Evolutionary conservation across 2,797 vertebrate species (phyloP), one percentile per base, ranked within the genome.

Genomic region (Florisuga fusca): DNA sequence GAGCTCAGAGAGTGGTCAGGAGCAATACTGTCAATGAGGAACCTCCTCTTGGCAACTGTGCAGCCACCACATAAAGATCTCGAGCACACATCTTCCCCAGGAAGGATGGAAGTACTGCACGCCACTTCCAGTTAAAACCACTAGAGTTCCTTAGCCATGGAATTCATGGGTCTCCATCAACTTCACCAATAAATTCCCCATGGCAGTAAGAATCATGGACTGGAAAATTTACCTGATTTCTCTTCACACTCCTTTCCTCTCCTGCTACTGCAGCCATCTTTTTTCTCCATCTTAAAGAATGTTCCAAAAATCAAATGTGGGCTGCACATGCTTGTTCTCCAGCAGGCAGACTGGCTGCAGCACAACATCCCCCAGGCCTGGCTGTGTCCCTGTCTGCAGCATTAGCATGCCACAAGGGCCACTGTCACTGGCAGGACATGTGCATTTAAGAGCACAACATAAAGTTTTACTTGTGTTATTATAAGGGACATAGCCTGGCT

Each of bases 291-390:
- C 88, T 48, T 62, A 55, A 78, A 90, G 86, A 77, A 43, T 0
- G 8, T 23, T 81, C 45, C 81, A 19, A 51, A 36, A 3, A 61
- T 3, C 14, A 17, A 57, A n/a, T 0, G 0, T 3, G n/a, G 88
- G 29, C 66, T 50, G 11, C 48, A 14, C 0, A 0, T 19, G 62
- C 71, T 45, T 73, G 62, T 33, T 76, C 85, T 90, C 58, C 22
- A 66, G 83, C 91, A 29, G 55, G 90, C 88, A 43, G 26, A 38
- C 54, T 10, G 74, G 20, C 20, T 11, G 31, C 18, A 3, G 51
- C n/a, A 23, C 6, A 0, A 54, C 0, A 0, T 33, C 33, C 38
- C 61, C 18, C 2, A 2, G 0, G 1, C 2, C 2, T 7, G 73
- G 61, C 69, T 38, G 68, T 41, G 15, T 18, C 54, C 84, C 48